phyloP scores from a whole-genome alignment of 30 jellyfish, hydroid and myxozoan genomes.

The Turritopsis dohrnii region DNA sequence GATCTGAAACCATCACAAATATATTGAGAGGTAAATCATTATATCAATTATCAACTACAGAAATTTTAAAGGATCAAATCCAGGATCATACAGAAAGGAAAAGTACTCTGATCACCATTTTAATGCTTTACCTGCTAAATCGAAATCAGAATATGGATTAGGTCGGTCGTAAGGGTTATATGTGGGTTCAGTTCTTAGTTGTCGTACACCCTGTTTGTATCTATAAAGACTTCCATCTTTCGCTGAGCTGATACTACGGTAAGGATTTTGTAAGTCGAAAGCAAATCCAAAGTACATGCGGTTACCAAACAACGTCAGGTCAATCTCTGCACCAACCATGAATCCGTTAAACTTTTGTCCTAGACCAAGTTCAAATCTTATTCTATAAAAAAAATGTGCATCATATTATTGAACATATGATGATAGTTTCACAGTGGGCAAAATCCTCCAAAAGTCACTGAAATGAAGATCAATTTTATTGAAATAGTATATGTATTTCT shows the following conservation, averaged over 20 bases:
- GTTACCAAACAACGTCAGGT: conserved; percentile 81
- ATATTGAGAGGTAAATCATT: too few species aligned
- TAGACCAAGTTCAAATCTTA: conserved; percentile 90
- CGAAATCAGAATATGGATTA: conserved; percentile 93
- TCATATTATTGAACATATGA: too few species aligned
- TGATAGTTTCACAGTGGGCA: too few species aligned
- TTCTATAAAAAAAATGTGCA: conserved; percentile 23
- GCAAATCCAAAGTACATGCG: conserved; percentile 72
- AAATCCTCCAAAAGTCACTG: neutral
- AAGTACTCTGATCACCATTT: neutral
- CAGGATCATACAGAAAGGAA: too few species aligned
- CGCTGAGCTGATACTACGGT: conserved; percentile 65
- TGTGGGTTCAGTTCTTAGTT: conserved; percentile 68
- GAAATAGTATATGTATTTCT: too few species aligned
- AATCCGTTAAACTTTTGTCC: conserved; percentile 88
- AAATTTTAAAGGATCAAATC: too few species aligned
- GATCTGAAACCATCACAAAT: too few species aligned
- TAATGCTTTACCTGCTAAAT: conserved; percentile 60
- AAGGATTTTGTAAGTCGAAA: conserved; percentile 62
- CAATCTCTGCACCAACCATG: conserved; percentile 98
- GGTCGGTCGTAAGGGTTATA: conserved; percentile 88
- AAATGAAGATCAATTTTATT: too few species aligned
- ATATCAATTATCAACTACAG: too few species aligned
- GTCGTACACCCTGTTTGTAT: conserved; percentile 82
- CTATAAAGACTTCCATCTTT: conserved; percentile 85